Base-by-base conservation (phyloP, 2,888 invertebrate genomes). In the Tineola bisselliella region DNA sequence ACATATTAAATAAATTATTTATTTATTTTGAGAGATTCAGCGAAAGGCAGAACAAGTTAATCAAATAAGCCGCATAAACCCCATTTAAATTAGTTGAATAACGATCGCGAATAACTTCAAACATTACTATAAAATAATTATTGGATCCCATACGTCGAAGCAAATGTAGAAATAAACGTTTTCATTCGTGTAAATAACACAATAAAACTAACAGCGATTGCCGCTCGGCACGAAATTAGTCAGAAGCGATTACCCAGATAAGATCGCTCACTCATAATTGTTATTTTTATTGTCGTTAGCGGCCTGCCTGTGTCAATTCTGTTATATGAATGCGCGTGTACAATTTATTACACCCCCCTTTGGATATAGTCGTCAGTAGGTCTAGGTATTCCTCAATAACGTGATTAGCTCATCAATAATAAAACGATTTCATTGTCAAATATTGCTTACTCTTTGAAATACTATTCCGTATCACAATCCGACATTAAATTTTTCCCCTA, bases 271-370 rank as follows among this genome's bases (percentile, higher is more conserved):
- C 67, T 66, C 64, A 67, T 74, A 75, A 75, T 74, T 73, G 73
- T 77, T 75, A 77, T 79, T 74, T 74, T 72, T 74, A 74, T 70
- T 73, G 75, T 77, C 77, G 75, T 76, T 78, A 78, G 74, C 78
- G 75, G 71, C 68, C 70, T 11, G 58, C 58, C 18, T 67, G 69
- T 70, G 68, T 68, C 67, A 69, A 68, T 74, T 73, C 60, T 69
- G 70, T 75, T 75, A 77, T 72, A 64, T 65, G 76, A 69, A 73
- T 73, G 70, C 68, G 68, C 71, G 69, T 71, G 74, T 70, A 71
- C 70, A 67, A 72, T 77, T 76, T 76, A 76, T 73, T 72, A 70
- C 66, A 66, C 18, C 62, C 64, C 61, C 62, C 64, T 66, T 58
- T 8, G 10, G 38, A 59, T 59, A 62, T 61, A 59, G 64, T 68